phyloP scores from a whole-genome alignment of 2,888 invertebrate genomes.

The Anodontia alba region DNA sequence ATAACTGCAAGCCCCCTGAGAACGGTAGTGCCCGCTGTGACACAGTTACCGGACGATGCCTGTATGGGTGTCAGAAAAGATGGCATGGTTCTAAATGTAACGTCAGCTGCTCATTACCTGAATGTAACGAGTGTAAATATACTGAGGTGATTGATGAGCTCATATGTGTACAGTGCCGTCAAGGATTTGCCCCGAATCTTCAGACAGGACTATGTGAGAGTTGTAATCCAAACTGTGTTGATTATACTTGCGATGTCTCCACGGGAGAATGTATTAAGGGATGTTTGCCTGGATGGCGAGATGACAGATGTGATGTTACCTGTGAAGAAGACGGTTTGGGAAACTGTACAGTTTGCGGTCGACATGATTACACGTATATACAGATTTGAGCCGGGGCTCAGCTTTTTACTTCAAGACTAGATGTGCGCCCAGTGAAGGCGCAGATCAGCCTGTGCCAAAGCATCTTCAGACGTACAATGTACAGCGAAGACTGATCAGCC shows the following conservation, averaged over 20 bases:
- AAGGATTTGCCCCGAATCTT: neutral
- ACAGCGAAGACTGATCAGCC: no score
- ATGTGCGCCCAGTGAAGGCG: no score
- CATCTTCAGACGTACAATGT: no score
- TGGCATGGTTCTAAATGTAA: slow-evolving; percentile 43
- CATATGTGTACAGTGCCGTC: slow-evolving; percentile 25
- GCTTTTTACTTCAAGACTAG: no score
- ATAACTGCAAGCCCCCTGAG: slow-evolving; percentile 29
- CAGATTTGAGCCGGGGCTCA: neutral
- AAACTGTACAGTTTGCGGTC: neutral
- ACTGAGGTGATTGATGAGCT: slow-evolving; percentile 17
- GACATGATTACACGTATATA: neutral
- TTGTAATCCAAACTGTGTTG: slow-evolving; percentile 26
- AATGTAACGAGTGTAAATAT: slow-evolving; percentile 34
- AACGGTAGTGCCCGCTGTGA: slow-evolving; percentile 35
- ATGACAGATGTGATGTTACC: neutral
- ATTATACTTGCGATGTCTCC: neutral
- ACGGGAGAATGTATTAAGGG: neutral
- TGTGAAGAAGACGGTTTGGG: neutral
- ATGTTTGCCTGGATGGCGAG: neutral
- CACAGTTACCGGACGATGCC: slow-evolving; percentile 25
- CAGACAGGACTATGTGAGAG: slow-evolving; percentile 27
- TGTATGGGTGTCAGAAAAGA: slow-evolving; percentile 28
- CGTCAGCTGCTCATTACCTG: slow-evolving; percentile 20
- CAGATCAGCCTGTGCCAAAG: no score